These are phyloP conservation scores for Petrocephalus schoutedeni DNA, from an alignment of 2,797 vertebrate genomes.

Conservation along the genomic window DNA sequence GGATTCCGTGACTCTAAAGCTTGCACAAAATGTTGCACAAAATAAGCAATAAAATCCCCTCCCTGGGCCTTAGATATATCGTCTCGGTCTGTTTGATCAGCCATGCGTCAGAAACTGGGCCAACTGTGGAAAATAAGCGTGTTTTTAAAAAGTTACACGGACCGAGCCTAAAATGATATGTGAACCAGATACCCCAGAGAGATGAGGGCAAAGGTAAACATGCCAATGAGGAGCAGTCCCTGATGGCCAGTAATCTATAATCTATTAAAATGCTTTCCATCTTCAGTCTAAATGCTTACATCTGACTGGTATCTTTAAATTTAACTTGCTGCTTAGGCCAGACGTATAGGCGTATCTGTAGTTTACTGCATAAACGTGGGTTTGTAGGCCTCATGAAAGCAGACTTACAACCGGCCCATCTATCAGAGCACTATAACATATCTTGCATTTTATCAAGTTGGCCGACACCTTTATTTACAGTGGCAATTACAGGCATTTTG, in stretches of 20 bases:
- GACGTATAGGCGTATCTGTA: background rate
- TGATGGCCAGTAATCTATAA: background rate
- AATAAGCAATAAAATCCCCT: background rate
- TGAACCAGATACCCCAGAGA: background rate
- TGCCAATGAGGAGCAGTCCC: background rate
- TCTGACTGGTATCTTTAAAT: background rate
- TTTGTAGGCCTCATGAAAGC: background rate
- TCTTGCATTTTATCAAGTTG: background rate
- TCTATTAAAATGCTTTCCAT: background rate
- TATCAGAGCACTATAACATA: conserved; percentile 1
- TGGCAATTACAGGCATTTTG: background rate
- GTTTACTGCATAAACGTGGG: background rate
- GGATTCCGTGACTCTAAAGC: background rate
- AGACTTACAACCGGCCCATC: background rate
- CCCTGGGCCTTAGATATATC: background rate
- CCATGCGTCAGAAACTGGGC: background rate
- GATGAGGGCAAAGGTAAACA: background rate
- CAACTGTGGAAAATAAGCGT: background rate
- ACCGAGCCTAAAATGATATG: background rate
- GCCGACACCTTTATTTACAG: background rate
- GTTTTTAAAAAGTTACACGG: background rate
- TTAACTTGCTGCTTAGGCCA: background rate
- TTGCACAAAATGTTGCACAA: background rate
- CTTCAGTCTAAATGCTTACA: background rate
- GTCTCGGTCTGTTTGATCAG: background rate